phyloP scores from a whole-genome alignment of 2,113 vertebrate species.

The Chrysochloris asiatica region DNA sequence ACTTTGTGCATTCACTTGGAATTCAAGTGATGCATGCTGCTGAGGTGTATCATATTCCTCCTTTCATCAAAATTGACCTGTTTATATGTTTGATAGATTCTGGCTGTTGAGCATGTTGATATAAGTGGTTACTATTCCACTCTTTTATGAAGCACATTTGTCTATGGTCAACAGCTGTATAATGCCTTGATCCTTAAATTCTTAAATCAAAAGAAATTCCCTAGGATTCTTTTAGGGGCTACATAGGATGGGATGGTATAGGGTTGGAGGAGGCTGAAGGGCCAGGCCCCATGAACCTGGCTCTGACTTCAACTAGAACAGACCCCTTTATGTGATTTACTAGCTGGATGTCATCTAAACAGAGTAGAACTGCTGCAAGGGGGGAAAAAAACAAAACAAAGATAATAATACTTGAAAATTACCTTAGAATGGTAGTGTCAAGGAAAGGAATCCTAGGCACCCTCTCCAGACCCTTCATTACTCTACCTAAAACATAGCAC shows the following conservation, averaged over 20 bases:
- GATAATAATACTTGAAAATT: neutral
- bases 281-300: neutral
- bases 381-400: neutral
- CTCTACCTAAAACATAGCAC: neutral
- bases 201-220: neutral
- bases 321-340: neutral
- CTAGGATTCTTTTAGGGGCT: neutral
- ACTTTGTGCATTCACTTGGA: neutral
- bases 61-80: neutral
- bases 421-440: neutral
- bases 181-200: neutral
- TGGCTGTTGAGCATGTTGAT: neutral
- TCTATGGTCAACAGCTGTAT: neutral
- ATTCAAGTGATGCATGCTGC: neutral
- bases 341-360: neutral
- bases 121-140: neutral
- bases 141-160: neutral
- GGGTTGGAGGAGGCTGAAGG: rapidly evolving
- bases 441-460: rapidly evolving
- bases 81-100: neutral
- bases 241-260: neutral
- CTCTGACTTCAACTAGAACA: neutral
- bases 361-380: neutral
- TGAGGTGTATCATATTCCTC: too few species aligned
- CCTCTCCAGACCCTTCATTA: neutral